Conservation (phyloP, 2,113 vertebrate genomes). For the Hepsetus odoe region DNA sequence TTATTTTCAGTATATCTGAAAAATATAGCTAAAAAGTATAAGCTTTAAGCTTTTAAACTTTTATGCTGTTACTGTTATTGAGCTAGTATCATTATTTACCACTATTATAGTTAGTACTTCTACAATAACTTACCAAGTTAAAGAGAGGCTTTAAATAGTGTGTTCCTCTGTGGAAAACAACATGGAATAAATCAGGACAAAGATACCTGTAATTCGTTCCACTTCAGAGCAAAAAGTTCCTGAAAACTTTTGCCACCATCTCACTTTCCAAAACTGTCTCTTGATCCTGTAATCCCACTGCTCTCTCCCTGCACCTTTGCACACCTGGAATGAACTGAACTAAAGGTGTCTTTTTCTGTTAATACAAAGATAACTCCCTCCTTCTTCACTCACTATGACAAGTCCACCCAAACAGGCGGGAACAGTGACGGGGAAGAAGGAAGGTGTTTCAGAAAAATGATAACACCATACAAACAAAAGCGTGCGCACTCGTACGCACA, state of each 20-base stretch:
- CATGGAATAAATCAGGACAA: neutral
- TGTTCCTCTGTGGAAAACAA: no score
- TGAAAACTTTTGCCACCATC: neutral
- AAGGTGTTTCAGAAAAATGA: slow-evolving; percentile 33
- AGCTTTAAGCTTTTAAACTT: no score
- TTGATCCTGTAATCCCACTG: neutral
- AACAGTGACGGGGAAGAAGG: slow-evolving; percentile 24
- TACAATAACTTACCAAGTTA: neutral
- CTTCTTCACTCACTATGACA: neutral
- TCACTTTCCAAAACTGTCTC: neutral
- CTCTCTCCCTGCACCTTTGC: neutral
- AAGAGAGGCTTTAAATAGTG: neutral
- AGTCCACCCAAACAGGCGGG: neutral
- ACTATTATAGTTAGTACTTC: neutral
- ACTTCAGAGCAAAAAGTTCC: neutral
- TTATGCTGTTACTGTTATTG: no score
- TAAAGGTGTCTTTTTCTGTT: neutral
- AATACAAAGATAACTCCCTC: neutral
- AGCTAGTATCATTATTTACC: no score
- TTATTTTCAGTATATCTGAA: no score
- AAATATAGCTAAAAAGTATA: no score
- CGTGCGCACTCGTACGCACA: neutral
- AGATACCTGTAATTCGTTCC: neutral
- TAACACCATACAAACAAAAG: neutral
- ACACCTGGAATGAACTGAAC: neutral